Conservation (phyloP, 1,140 invertebrate genomes). For the Hylyphantes graminicola region DNA sequence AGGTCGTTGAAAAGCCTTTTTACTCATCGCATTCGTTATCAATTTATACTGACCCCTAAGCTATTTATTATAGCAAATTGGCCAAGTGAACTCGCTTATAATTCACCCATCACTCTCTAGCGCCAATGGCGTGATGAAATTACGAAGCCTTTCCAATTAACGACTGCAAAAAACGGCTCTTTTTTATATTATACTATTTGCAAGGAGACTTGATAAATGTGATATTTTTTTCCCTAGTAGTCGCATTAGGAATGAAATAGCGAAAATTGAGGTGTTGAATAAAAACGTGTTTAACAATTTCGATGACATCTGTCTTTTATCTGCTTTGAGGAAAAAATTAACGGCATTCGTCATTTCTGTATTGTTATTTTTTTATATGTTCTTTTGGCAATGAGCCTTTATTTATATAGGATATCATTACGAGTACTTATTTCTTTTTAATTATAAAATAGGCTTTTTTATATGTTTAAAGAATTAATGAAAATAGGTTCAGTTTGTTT, state of each 20-base stretch:
- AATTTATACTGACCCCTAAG: constrained; percentile 19
- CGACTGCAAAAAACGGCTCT: neutral
- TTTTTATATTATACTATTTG: constrained; percentile 1
- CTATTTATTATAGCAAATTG: constrained; percentile 48
- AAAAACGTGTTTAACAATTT: neutral
- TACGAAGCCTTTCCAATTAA: constrained; percentile 33
- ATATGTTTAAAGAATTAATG: no score
- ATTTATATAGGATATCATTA: no score
- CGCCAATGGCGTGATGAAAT: constrained; percentile 16
- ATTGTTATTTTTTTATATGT: no score
- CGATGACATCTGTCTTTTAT: neutral
- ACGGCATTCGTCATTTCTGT: no score
- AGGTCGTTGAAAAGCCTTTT: neutral
- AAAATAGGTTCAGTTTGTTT: no score
- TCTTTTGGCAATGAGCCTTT: no score
- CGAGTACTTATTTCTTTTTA: no score
- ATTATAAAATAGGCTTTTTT: no score
- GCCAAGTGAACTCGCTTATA: constrained; percentile 24
- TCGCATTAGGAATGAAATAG: constrained; percentile 20
- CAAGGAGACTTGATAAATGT: neutral
- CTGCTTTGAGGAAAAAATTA: neutral
- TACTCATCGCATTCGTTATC: constrained; percentile 37
- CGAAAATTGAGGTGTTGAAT: constrained; percentile 33
- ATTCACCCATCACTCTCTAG: constrained; percentile 26
- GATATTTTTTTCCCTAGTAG: neutral